These are phyloP conservation scores for Druon quercuslanigerum DNA, from an alignment of 1,140 invertebrate genomes.

Conservation along the genomic window DNA sequence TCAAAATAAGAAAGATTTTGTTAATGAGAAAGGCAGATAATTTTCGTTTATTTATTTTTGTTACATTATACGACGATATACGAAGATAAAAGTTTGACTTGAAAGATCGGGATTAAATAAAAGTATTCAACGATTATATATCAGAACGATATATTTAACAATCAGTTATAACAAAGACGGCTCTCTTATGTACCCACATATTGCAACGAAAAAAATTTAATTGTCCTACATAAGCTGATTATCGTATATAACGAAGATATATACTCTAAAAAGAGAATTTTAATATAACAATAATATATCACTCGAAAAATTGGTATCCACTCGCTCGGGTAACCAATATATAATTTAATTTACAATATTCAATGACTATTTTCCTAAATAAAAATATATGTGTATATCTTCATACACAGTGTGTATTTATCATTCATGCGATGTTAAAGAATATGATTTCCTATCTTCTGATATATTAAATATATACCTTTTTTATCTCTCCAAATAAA, in stretches of 20 bases:
- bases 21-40: slow-evolving; percentile 5
- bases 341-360: slow-evolving; percentile 56
- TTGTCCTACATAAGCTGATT: slow-evolving; percentile 54
- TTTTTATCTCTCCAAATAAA: slow-evolving; percentile 43
- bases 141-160: slow-evolving; percentile 70
- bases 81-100: slow-evolving; percentile 13
- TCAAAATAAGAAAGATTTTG: neutral
- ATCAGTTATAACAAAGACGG: slow-evolving; percentile 45
- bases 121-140: slow-evolving; percentile 62
- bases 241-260: slow-evolving; percentile 51
- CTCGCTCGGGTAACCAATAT: slow-evolving; percentile 46
- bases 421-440: slow-evolving; percentile 39
- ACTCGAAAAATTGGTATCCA: slow-evolving; percentile 54
- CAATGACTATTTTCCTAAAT: slow-evolving; percentile 64
- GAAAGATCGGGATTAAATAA: slow-evolving; percentile 33
- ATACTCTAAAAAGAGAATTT: slow-evolving; percentile 50
- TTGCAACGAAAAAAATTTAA: slow-evolving; percentile 65
- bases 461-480: slow-evolving; percentile 57
- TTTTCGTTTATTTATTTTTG: neutral
- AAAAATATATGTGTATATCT: slow-evolving; percentile 55
- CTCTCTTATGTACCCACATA: slow-evolving; percentile 21
- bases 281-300: slow-evolving; percentile 60
- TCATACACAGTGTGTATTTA: slow-evolving; percentile 40
- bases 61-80: slow-evolving; percentile 13
- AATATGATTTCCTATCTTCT: slow-evolving; percentile 53